Percentiles rank a stretch among this genome's conserved stretches.
phyloP scores from a whole-genome alignment of 2,113 vertebrate species.

The Phrynosoma platyrhinos region DNA sequence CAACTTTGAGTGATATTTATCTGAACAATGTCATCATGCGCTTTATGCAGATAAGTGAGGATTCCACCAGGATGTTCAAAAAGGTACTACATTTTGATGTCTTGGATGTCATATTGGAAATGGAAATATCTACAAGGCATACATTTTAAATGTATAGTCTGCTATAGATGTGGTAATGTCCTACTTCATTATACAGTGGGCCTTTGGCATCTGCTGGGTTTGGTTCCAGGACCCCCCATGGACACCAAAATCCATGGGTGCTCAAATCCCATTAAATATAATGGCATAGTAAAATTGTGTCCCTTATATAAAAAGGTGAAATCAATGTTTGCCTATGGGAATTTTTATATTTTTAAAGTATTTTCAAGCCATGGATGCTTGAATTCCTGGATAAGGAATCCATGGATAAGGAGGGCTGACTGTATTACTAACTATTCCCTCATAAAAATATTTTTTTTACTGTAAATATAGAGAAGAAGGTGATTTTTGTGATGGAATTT shows the following conservation, averaged over 20 bases:
- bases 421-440: slow-evolving; percentile 57
- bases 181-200: too few relatives aligned
- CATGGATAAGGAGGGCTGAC: too few relatives aligned
- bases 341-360: too few relatives aligned
- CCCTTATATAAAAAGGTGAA: too few relatives aligned
- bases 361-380: too few relatives aligned
- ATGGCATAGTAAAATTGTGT: too few relatives aligned
- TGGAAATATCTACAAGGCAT: slow-evolving; percentile 45
- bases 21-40: slow-evolving; percentile 99
- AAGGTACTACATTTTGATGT: slow-evolving; percentile 82
- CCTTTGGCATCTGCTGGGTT: too few relatives aligned
- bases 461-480: slow-evolving; percentile 42
- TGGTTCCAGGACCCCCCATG: too few relatives aligned
- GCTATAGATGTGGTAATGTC: neutral
- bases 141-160: slow-evolving; percentile 35
- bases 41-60: slow-evolving; percentile 99
- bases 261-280: too few relatives aligned
- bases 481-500: slow-evolving; percentile 27
- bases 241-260: too few relatives aligned
- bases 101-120: neutral
- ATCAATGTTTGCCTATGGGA: too few relatives aligned
- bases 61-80: slow-evolving; percentile 97
- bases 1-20: slow-evolving; percentile 96
- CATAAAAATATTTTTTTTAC: slow-evolving; percentile 43
- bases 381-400: too few relatives aligned